Conservation (phyloP, 2,797 vertebrate species). For the Chiroxiphia lanceolata region DNA sequence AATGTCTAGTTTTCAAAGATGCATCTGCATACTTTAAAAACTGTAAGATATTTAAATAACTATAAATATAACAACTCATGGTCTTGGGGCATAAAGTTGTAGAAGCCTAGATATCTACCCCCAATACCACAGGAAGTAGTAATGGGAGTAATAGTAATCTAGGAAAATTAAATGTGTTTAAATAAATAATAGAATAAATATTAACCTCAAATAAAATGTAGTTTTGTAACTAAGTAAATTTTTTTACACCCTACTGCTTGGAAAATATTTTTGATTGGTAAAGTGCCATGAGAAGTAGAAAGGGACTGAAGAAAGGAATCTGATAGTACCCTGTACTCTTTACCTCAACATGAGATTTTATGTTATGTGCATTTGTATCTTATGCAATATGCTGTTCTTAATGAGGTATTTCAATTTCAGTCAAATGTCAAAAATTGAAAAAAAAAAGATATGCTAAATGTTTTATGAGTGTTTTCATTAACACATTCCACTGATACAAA, state of each 20-base stretch:
- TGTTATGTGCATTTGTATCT: not conserved
- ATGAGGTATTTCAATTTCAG: not conserved
- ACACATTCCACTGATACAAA: not conserved
- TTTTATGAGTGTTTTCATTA: not conserved
- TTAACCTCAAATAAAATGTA: not conserved
- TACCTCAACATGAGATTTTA: not conserved
- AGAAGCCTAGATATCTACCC: not conserved
- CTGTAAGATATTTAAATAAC: not conserved
- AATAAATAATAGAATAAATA: not conserved
- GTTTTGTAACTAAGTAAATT: not conserved
- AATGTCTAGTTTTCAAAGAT: not conserved
- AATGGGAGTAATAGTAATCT: not conserved
- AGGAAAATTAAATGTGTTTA: not conserved
- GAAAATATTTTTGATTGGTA: not conserved
- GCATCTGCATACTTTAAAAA: not conserved
- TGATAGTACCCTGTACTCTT: not conserved
- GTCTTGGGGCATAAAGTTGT: not conserved
- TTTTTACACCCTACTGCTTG: not conserved
- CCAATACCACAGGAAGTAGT: not conserved
- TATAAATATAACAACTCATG: not conserved
- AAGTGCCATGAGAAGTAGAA: not conserved
- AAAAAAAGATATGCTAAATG: not conserved
- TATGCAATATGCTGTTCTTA: not conserved
- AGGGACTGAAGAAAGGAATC: not conserved
- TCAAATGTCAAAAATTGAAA: not conserved